These are phyloP conservation scores for Macrobrachium rosenbergii DNA, from an alignment of 1,140 invertebrate genomes.

Conservation along the genomic window DNA sequence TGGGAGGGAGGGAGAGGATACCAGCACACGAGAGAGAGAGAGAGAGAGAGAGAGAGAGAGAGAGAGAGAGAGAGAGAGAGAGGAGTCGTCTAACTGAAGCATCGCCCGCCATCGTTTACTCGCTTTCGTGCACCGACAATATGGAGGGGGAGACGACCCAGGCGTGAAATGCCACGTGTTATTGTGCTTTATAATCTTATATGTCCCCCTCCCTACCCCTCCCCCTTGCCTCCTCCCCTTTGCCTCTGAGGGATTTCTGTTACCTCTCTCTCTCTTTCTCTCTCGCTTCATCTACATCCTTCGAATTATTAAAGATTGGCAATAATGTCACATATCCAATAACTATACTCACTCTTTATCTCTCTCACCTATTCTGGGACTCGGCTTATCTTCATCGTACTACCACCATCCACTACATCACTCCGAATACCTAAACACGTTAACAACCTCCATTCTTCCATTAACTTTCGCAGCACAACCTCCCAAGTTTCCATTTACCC, in stretches of 20 bases:
- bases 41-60: too few species aligned
- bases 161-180: slow-evolving; percentile 46
- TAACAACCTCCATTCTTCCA: too few species aligned
- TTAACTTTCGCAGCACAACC: too few species aligned
- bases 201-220: not conserved
- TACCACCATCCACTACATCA: too few species aligned
- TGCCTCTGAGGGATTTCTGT: not conserved
- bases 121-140: slow-evolving; percentile 23
- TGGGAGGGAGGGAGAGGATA: not conserved
- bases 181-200: slow-evolving; percentile 36
- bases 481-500: too few species aligned
- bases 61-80: not conserved
- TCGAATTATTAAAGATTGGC: too few species aligned
- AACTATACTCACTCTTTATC: too few species aligned
- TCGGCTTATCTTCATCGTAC: too few species aligned
- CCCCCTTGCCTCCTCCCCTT: not conserved
- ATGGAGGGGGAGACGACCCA: slow-evolving; percentile 23
- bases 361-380: too few species aligned
- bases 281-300: not conserved
- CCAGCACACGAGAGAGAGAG: not conserved
- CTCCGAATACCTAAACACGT: too few species aligned
- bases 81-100: too few species aligned
- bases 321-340: too few species aligned
- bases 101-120: not conserved
- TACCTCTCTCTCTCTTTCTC: slow-evolving; percentile 29